Percentiles rank a stretch among this genome's conserved stretches.
phyloP scores from a whole-genome alignment of 2,113 vertebrate species.

The Menura novaehollandiae region DNA sequence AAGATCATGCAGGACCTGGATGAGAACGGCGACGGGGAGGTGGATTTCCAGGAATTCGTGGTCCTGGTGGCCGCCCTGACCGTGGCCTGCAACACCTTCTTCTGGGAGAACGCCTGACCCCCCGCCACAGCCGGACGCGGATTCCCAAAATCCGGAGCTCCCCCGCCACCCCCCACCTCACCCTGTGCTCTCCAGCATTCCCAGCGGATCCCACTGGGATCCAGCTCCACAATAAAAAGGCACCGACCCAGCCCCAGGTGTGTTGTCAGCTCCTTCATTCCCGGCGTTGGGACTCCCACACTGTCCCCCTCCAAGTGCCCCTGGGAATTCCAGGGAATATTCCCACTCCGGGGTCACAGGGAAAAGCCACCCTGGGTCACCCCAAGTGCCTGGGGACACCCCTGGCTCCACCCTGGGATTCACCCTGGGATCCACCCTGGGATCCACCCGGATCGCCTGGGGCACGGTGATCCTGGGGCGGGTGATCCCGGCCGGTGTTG shows the following conservation, averaged over 20 bases:
- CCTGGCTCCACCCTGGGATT: neutral
- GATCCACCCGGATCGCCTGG: accelerated
- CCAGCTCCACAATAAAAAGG: conserved; percentile 46
- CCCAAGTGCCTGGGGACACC: neutral
- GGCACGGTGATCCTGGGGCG: neutral
- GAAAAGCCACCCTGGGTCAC: neutral
- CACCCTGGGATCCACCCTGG: neutral
- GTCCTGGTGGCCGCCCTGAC: conserved; percentile 87
- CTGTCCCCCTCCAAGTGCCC: neutral
- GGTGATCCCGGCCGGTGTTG: accelerated
- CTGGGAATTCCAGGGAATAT: accelerated
- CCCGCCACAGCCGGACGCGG: neutral
- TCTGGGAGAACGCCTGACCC: conserved; percentile 77
- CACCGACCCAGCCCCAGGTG: neutral
- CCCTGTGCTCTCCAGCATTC: neutral
- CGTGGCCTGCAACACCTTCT: conserved; percentile 90
- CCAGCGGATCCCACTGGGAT: neutral
- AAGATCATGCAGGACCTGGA: conserved; percentile 90
- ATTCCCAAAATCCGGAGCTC: neutral
- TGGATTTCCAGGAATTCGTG: conserved; percentile 94
- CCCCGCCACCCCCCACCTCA: neutral
- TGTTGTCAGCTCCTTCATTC: neutral
- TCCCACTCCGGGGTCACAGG: neutral
- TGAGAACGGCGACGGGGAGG: conserved; percentile 84
- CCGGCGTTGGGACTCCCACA: neutral